Evolutionary conservation across 2,797 vertebrate species (phyloP).

Genomic region (Prionace glauca): DNA sequence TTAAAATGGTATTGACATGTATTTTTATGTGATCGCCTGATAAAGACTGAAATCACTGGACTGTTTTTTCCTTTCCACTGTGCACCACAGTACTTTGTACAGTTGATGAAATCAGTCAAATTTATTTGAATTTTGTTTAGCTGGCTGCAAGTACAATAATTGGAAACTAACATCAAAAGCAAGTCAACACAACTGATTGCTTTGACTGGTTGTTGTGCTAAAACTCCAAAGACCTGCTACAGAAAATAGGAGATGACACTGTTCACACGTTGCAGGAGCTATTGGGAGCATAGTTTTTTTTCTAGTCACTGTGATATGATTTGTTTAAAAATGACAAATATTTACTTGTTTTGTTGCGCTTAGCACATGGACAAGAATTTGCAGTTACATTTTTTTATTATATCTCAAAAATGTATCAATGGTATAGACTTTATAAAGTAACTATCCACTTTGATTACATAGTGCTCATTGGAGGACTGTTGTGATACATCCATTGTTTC

Average conservation of each 20-base stretch:
- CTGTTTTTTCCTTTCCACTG: not conserved
- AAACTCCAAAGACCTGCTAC: not conserved
- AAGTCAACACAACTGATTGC: not conserved
- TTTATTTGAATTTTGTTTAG: not conserved
- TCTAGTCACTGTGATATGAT: not conserved
- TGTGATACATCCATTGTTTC: not conserved
- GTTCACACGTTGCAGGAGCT: not conserved
- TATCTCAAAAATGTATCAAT: not conserved
- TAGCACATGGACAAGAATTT: not conserved
- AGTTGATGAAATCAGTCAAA: not conserved
- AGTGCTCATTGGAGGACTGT: not conserved
- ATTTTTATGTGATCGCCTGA: not conserved
- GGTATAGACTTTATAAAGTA: not conserved
- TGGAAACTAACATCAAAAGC: not conserved
- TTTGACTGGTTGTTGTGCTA: not conserved
- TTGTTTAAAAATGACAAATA: not conserved
- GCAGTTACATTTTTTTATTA: not conserved
- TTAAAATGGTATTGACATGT: not conserved
- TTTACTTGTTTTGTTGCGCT: not conserved
- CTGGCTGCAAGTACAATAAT: not conserved
- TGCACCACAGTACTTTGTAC: not conserved
- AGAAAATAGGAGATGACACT: not conserved
- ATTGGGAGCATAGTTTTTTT: not conserved
- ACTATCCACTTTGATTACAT: not conserved
- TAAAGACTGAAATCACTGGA: not conserved